Conservation (phyloP, 2,113 vertebrate genomes). For the Oophaga pumilio region DNA sequence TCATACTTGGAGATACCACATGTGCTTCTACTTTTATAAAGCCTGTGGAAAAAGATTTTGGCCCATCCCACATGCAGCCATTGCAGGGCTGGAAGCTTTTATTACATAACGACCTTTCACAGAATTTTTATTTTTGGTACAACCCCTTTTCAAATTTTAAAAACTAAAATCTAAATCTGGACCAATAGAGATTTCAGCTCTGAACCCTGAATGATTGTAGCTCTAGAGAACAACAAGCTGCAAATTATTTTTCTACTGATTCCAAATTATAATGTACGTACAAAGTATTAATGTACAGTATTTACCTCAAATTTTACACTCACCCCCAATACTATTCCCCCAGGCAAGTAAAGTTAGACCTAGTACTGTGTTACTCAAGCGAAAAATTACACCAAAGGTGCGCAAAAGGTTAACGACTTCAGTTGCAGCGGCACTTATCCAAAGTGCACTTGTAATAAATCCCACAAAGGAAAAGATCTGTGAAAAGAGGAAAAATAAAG, state of each 20-base stretch:
- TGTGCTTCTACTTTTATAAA: too few species aligned
- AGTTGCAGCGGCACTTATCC: slow-evolving; percentile 86
- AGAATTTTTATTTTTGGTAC: too few species aligned
- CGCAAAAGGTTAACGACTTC: slow-evolving; percentile 91
- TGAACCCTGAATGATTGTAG: background rate
- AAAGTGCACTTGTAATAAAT: slow-evolving; percentile 88
- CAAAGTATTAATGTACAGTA: background rate
- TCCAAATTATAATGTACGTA: background rate
- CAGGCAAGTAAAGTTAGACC: slow-evolving; percentile 94
- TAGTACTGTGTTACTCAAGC: slow-evolving; percentile 91
- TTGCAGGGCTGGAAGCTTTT: too few species aligned
- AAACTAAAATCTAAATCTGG: too few species aligned
- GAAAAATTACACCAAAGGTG: slow-evolving; percentile 86
- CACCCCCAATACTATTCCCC: slow-evolving; percentile 95
- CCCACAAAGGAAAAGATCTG: slow-evolving; percentile 91
- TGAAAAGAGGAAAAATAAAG: background rate
- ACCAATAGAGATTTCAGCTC: background rate
- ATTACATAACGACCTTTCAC: too few species aligned
- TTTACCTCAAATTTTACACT: slow-evolving; percentile 33
- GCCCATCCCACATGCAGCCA: too few species aligned
- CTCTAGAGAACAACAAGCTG: background rate
- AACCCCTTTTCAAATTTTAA: too few species aligned
- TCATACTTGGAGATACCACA: too few species aligned
- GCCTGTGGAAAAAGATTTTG: too few species aligned
- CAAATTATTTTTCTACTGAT: too few species aligned